Base-by-base conservation (phyloP, 2,113 vertebrate species). In the Platysteira castanea region DNA sequence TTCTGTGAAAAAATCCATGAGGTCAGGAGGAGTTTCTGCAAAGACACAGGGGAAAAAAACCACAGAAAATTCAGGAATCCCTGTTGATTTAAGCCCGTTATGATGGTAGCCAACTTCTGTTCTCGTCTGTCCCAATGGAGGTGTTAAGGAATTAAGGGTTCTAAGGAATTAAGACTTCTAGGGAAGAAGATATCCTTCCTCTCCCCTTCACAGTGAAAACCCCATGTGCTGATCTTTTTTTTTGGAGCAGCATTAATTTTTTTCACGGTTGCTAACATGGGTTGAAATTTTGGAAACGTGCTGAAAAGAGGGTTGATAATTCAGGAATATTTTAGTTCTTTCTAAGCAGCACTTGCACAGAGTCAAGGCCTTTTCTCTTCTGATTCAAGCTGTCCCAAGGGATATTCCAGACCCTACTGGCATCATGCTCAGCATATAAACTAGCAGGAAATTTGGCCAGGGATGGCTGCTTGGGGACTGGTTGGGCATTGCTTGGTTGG, bases 21-120 rank as follows among this genome's bases (percentile, higher is more conserved):
- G 39, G 54, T 80, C 73, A 44, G 11, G 15, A 33, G 15, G 30
- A 8, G 37, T 18, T 28, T 87, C 6, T 74, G 53, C n/a, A 59
- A 6, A 30, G 64, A 41, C 42, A 31, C 31, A 24, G 6, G 19
- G 21, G 16, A 13, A 19, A 12, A 64, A 79, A 80, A 17, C 11
- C 0, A 0, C 3, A 24, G 1, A 6, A 35, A 69, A 74, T 10
- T 6, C n/a, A 46, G 9, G 2, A 19, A 17, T 74, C 9, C 7
- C 10, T 68, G 19, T 76, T 52, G 31, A 53, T 63, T 54, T 67
- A 46, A 69, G 22, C 12, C n/a, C 17, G 5, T 68, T 49, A 7
- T 0, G 1, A 44, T 30, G 7, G 44, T 2, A 71, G 11, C 6
- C 74, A 65, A 13, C 17, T 10, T 59, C 26, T 61, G 3, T 15